Evolutionary conservation across 2,888 invertebrate genomes (phyloP), one percentile per base, ranked within the genome.

Genomic region (Pandemis heparana): DNA sequence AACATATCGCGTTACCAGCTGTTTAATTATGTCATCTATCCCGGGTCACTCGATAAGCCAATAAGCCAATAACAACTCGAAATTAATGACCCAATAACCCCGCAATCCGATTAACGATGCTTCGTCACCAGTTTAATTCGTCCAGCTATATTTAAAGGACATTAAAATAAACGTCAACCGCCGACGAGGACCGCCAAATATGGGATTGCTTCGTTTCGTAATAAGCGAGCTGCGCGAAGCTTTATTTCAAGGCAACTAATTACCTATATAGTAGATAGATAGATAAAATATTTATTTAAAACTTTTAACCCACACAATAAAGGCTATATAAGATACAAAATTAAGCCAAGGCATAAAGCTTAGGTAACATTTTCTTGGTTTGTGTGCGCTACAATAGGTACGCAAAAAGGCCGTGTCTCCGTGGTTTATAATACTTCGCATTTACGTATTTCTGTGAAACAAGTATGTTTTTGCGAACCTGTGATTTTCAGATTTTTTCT

Each of bases 51-150:
- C 73, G 75, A 76, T 74, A 75, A 74, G 69, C 71, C 76, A 70
- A 74, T 75, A 73, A 67, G 66, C 71, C 48, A 48, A 48, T 48
- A 48, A 48, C 60, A 70, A 71, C 39, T 67, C 73, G 66, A 74
- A 73, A 76, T 76, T 76, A 76, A 76, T 75, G 76, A 75, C 41
- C 62, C 71, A 71, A 74, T 75, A 69, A 75, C 16, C 67, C 70
- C 72, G 23, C 60, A 38, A 63, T 63, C 63, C 41, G 10, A 32
- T 63, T 63, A 46, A 46, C 63, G 63, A 63, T n/a, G 60, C 71
- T 67, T 48, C 64, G 53, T 62, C 72, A 59, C 66, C 65, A 65
- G 48, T 71, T 39, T 41, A 12, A 18, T 53, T 53, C 53, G 38
- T 23, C 9, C 39, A 10, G 41, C 32, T 32, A 23, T 60, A 56